A percentile compares a stretch with the other conserved stretches of the same genome.
Conservation (phyloP, 2,113 vertebrate species). For the Phalacrocorax carbo region DNA sequence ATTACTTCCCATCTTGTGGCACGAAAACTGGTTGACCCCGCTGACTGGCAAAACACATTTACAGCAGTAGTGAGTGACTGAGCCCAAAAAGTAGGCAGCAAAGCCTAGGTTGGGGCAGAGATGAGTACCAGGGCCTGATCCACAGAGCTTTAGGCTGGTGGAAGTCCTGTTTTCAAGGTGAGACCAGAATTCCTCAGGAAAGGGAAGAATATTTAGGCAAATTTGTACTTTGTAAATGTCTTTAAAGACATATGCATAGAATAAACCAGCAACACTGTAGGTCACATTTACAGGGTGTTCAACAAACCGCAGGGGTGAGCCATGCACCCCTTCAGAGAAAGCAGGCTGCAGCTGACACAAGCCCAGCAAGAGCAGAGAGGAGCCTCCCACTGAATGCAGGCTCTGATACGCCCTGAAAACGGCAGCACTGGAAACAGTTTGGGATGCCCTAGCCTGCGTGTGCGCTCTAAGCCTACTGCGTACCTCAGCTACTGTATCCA, state of each 20-base stretch:
- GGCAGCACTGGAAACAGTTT: neutral
- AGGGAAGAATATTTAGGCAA: neutral
- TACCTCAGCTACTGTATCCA: neutral
- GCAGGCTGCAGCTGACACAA: neutral
- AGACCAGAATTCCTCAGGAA: too few relatives aligned
- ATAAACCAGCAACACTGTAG: neutral
- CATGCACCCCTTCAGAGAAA: neutral
- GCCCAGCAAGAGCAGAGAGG: neutral
- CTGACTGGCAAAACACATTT: neutral
- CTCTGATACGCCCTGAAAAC: neutral
- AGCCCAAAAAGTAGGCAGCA: neutral
- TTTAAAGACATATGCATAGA: neutral
- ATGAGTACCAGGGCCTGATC: neutral
- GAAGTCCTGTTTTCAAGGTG: neutral
- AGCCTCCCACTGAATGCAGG: fast-evolving
- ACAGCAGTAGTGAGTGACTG: neutral
- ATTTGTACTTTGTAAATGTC: neutral
- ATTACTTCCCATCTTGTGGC: slow-evolving; percentile 6
- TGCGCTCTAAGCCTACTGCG: neutral
- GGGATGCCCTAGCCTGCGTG: neutral
- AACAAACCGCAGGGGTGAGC: neutral
- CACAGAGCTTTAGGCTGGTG: neutral
- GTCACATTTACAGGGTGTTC: neutral
- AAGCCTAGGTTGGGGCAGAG: neutral
- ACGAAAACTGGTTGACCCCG: neutral